These are phyloP conservation scores for Stomatorhinus ivindoensis DNA, from an alignment of 2,113 vertebrate species.

Conservation along the genomic window DNA sequence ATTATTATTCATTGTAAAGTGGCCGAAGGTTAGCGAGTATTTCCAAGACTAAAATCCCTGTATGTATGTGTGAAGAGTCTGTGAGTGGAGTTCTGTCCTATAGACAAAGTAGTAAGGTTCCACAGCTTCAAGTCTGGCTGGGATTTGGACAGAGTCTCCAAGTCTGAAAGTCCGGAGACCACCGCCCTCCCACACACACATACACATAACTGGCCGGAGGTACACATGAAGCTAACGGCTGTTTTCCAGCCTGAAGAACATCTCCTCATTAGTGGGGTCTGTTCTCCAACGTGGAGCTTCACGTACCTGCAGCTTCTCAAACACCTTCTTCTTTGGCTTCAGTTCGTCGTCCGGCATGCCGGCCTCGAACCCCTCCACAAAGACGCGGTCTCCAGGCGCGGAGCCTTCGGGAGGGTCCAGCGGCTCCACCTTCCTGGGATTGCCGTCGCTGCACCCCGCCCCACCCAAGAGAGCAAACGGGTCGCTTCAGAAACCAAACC, in stretches of 20 bases:
- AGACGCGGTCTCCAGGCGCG: slow-evolving; percentile 74
- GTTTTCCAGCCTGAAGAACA: background rate
- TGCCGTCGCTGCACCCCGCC: slow-evolving; percentile 60
- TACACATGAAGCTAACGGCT: background rate
- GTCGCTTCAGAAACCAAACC: background rate
- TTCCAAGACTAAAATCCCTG: background rate
- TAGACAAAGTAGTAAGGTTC: background rate
- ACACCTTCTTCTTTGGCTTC: slow-evolving; percentile 95
- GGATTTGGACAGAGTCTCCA: background rate
- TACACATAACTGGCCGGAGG: background rate
- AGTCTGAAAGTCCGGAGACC: background rate
- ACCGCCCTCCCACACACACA: background rate
- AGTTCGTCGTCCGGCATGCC: slow-evolving; percentile 79
- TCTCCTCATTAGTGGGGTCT: background rate
- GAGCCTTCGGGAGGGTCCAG: slow-evolving; percentile 80
- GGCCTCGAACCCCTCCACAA: slow-evolving; percentile 76
- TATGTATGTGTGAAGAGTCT: background rate
- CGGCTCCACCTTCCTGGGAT: slow-evolving; percentile 74
- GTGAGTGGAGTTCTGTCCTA: background rate
- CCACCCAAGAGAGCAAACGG: background rate
- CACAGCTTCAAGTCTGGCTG: background rate
- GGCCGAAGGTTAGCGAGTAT: background rate
- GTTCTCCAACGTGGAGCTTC: background rate
- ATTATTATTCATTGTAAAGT: background rate
- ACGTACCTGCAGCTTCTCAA: slow-evolving; percentile 88